Evolutionary conservation across 2,113 vertebrate genomes (phyloP), one percentile per base, ranked within the genome.

Genomic region (Sebastes schlegelii): DNA sequence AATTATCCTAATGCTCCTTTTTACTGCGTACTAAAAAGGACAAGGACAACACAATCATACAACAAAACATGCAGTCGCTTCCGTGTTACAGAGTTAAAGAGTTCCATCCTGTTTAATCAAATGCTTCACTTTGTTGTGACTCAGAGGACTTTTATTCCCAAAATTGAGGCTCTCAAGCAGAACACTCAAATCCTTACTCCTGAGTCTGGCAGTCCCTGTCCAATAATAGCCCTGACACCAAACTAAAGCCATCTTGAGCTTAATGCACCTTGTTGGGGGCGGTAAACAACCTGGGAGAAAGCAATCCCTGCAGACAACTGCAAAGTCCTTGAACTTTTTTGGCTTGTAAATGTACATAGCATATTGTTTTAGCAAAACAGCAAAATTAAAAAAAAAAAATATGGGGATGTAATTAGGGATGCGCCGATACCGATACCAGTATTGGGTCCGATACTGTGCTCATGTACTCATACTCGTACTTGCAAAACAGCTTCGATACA

Each of bases 121-220:
- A 57, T 62, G 62, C 49, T 74, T 79, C 16, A 54, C 55, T 71
- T 34, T 79, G 40, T 19, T 84, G 8, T 49, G 60, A n/a, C 63
- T 46, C 17, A 58, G 48, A 55, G 49, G 61, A 78, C 34, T 34
- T 48, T 34, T 34, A 55, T 34, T 46, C 14, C 40, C 16, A 21
- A 64, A 72, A 48, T 11, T 42, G 6, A 68, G 43, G 52, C 75
- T 49, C 17, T 21, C 16, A 64, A 4, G 8, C 58, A 26, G 14
- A 62, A 52, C 9, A 17, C 23, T 52, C 12, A 57, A 43, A 43
- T 7, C 14, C 16, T 60, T 45, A 9, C 11, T 43, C 49, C 49
- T 23, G n/a, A 14, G 49, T 57, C 1, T 5, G 1, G 8, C 21
- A 3, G 63, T 46, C 26, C 26, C 26, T 26, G 26, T 42, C 23